Percentiles rank a stretch among this genome's conserved stretches.
phyloP scores from a whole-genome alignment of 2,797 vertebrate genomes.

The Sebastes nivosus region DNA sequence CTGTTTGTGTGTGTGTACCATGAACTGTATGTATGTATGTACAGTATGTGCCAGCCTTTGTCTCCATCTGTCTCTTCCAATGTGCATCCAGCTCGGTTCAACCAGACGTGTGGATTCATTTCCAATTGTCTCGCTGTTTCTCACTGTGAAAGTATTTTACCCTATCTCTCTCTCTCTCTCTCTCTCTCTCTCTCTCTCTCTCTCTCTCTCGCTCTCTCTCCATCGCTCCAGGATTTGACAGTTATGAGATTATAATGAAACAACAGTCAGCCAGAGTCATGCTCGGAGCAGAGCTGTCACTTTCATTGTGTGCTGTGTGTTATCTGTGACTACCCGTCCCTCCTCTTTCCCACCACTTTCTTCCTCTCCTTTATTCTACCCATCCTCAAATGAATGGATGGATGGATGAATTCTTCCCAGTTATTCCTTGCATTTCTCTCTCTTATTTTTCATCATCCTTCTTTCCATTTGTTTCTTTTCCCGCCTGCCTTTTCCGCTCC shows the following conservation, averaged over 20 bases:
- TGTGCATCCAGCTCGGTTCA: slow-evolving; percentile 19
- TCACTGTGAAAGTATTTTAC: slow-evolving; percentile 13
- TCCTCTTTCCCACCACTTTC: slow-evolving; percentile 29
- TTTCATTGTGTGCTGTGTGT: slow-evolving; percentile 60
- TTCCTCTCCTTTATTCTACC: slow-evolving; percentile 36
- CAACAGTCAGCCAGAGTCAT: slow-evolving; percentile 67
- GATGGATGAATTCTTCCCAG: not conserved
- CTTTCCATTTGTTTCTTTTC: not conserved
- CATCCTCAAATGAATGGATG: not conserved
- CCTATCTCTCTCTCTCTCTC: not conserved
- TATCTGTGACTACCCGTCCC: slow-evolving; percentile 58
- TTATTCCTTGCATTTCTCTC: not conserved
- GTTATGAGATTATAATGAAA: slow-evolving; percentile 80
- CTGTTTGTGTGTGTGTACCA: not conserved
- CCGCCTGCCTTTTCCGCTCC: not conserved
- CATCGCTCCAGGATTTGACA: slow-evolving; percentile 62
- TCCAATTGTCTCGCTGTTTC: slow-evolving; percentile 18
- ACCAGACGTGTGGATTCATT: slow-evolving; percentile 36
- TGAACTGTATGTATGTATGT: not conserved
- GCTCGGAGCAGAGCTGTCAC: slow-evolving; percentile 71
- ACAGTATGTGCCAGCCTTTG: not conserved
- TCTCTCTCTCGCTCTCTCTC: not conserved
- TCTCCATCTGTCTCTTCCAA: slow-evolving; percentile 1
- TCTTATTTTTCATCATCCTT: not conserved
- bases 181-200: not conserved